These are phyloP conservation scores for Palythoa grandiflora DNA, from an alignment of 92 coral and sea anemone species.

Conservation along the genomic window DNA sequence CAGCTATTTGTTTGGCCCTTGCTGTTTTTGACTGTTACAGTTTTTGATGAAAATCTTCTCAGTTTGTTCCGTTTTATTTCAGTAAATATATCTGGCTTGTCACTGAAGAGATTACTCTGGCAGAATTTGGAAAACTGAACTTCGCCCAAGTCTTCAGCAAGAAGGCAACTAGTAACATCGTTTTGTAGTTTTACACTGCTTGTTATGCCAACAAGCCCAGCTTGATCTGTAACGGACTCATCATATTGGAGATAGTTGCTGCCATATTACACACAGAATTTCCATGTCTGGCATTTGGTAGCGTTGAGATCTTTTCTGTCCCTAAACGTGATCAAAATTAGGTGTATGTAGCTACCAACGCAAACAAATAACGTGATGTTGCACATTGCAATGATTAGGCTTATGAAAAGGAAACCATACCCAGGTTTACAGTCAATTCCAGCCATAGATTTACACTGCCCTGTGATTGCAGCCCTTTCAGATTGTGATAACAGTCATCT, in stretches of 20 bases:
- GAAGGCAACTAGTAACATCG: constrained; percentile 28
- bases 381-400: background rate
- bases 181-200: constrained; percentile 47
- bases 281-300: constrained; percentile 49
- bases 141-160: constrained; percentile 46
- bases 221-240: constrained; percentile 57
- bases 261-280: constrained; percentile 45
- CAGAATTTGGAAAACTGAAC: constrained; percentile 31
- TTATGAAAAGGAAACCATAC: constrained; percentile 5
- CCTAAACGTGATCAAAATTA: constrained; percentile 27
- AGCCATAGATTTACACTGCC: constrained; percentile 48
- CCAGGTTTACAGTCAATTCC: constrained; percentile 56
- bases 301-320: constrained; percentile 53
- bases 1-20: constrained; percentile 13
- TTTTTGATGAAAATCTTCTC: constrained; percentile 44
- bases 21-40: constrained; percentile 13
- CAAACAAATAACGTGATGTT: constrained; percentile 1
- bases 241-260: constrained; percentile 54
- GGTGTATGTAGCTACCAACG: background rate
- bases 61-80: constrained; percentile 39
- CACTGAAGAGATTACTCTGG: constrained; percentile 26
- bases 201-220: constrained; percentile 41
- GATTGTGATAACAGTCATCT: constrained; percentile 61
- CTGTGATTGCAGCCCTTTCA: constrained; percentile 58
- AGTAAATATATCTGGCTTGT: constrained; percentile 49